Evolutionary conservation across 2,113 vertebrate genomes (phyloP).

Genomic region (Stegostoma tigrinum): DNA sequence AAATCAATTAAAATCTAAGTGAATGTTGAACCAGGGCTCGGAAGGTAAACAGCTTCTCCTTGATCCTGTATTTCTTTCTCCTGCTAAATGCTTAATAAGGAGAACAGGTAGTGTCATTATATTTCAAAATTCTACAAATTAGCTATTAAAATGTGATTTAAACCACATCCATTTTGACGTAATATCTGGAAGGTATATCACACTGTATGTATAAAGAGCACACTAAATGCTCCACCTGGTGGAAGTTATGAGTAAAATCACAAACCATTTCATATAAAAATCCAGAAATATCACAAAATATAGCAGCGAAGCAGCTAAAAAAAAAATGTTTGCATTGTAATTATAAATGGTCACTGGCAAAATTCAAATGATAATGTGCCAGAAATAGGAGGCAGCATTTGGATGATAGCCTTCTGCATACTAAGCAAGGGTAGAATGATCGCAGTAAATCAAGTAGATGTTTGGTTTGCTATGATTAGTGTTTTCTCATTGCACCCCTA

Average conservation of each 20-base stretch:
- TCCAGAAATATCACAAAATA: background rate
- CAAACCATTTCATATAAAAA: background rate
- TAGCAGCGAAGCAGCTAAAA: background rate
- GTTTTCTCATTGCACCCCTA: slow-evolving; percentile 10
- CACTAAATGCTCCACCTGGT: background rate
- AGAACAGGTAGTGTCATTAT: background rate
- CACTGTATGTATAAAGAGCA: background rate
- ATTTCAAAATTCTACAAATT: background rate
- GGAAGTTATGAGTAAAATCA: background rate
- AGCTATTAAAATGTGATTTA: background rate
- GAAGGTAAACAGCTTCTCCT: background rate
- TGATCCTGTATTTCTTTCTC: background rate
- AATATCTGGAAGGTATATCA: background rate
- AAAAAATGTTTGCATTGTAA: background rate
- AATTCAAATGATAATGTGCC: background rate
- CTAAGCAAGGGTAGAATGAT: background rate
- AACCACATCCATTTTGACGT: background rate
- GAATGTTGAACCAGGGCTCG: background rate
- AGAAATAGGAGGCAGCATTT: slow-evolving; percentile 5
- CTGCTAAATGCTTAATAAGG: background rate
- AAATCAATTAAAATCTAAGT: background rate
- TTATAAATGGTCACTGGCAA: background rate
- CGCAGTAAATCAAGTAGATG: background rate
- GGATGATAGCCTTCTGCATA: background rate
- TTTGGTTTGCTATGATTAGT: slow-evolving; percentile 34